Percentiles rank a stretch among this genome's conserved stretches.
Evolutionary conservation across 2,797 vertebrate species (phyloP).

Genomic region (Poeciliopsis turneri): DNA sequence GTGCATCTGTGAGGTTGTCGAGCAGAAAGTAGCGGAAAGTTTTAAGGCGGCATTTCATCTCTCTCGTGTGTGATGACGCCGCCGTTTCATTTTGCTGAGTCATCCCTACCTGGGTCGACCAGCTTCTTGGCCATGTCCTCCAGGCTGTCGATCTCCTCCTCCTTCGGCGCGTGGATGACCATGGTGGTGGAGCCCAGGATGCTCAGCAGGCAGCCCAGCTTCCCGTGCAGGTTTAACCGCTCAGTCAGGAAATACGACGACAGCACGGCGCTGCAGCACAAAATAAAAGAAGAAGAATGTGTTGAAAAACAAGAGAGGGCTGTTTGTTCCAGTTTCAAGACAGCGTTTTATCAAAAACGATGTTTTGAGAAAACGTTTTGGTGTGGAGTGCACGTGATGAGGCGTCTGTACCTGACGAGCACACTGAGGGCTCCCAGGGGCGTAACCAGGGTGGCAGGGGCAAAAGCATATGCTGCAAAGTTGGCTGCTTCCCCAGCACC

Average conservation of each 20-base stretch:
- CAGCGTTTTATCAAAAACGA: too few species aligned
- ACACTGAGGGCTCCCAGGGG: constrained; percentile 97
- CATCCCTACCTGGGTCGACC: constrained; percentile 90
- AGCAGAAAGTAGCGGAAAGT: too few species aligned
- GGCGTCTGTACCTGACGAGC: constrained; percentile 88
- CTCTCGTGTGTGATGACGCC: too few species aligned
- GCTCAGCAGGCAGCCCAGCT: constrained; percentile 95
- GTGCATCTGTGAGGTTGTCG: too few species aligned
- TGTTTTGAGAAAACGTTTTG: neutral
- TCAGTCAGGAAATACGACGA: constrained; percentile 97
- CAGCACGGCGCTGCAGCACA: constrained; percentile 89
- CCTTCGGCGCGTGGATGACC: constrained; percentile 97
- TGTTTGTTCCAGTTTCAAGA: neutral
- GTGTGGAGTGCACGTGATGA: neutral
- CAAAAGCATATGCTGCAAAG: constrained; percentile 98
- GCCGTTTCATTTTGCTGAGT: too few species aligned
- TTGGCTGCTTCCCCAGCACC: constrained; percentile 97
- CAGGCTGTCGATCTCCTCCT: constrained; percentile 94
- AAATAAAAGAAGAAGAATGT: neutral
- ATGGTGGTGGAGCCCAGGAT: constrained; percentile 97
- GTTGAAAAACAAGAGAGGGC: neutral
- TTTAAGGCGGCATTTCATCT: too few species aligned
- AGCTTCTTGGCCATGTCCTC: constrained; percentile 92
- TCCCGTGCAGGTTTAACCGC: constrained; percentile 96
- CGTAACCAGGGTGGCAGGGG: constrained; percentile 96